Conservation (phyloP, 1,140 invertebrate genomes). For the Nasonia longicornis region DNA sequence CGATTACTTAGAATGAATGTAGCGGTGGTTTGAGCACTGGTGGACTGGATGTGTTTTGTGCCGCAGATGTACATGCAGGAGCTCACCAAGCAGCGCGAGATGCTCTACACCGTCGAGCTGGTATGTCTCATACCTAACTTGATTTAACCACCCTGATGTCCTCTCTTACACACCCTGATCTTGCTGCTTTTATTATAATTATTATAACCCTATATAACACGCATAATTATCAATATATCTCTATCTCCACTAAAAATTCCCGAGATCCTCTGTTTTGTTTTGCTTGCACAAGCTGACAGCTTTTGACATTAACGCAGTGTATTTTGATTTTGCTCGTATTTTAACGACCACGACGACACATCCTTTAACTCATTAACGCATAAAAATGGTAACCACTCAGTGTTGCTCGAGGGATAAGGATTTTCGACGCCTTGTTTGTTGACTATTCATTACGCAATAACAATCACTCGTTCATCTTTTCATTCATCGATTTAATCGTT, state of each 20-base stretch:
- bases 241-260: neutral
- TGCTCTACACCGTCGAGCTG: slow-evolving; percentile 87
- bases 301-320: slow-evolving; percentile 20
- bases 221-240: neutral
- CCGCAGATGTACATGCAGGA: slow-evolving; percentile 87
- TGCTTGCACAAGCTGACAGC: slow-evolving; percentile 10
- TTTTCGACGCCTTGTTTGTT: neutral
- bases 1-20: slow-evolving; percentile 29
- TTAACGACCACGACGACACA: slow-evolving; percentile 23
- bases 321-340: slow-evolving; percentile 24
- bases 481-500: neutral
- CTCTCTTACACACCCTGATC: neutral
- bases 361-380: neutral
- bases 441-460: neutral
- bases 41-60: slow-evolving; percentile 70
- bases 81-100: slow-evolving; percentile 88
- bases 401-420: neutral
- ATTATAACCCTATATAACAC: neutral
- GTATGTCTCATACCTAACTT: slow-evolving; percentile 75
- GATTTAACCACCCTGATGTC: slow-evolving; percentile 50
- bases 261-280: neutral
- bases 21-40: slow-evolving; percentile 67
- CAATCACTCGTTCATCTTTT: neutral
- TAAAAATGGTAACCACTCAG: neutral
- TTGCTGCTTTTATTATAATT: neutral